Evolutionary conservation across 2,888 invertebrate genomes (phyloP), one percentile per base, ranked within the genome.

Genomic region (Luperina testacea): DNA sequence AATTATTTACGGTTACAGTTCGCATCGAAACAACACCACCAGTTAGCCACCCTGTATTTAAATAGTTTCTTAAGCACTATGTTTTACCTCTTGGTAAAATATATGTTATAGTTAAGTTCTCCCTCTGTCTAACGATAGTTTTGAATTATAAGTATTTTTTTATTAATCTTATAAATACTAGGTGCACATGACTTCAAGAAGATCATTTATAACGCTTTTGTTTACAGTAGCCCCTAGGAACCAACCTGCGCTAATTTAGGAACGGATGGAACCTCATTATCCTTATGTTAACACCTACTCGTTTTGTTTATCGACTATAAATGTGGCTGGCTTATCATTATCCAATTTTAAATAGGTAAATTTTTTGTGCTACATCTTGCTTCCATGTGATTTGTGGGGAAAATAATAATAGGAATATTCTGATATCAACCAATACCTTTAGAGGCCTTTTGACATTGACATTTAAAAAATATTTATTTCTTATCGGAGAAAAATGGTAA

Each of bases 241-340:
- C 75, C 24, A n/a, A n/a, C n/a, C 32, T 48, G 48, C 42, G 82
- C 63, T 72, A 68, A 72, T 68, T 77, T 57, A 82, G 63, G n/a
- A 69, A 42, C 53, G 57, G 59, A 38, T 67, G 24, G 42, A 17
- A 13, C 57, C 68, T 69, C n/a, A 17, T 82, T 77, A 77, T 81
- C 63, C 57, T 77, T 32, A 67, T 72, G 15, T 32, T 17, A 42
- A 82, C n/a, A 72, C 42, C 63, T 64, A 72, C 63, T 17, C 71
- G 8, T 64, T 72, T 63, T 45, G 38, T 63, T 24, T 32, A 64
- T 38, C n/a, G 20, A 76, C 64, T 57, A 48, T 32, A 72, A 51
- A 70, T 53, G 69, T 67, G 6, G 8, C 51, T 42, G 20, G 13
- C 11, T 45, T 51, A 38, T 81, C 20, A 20, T 68, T 57, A 27